phyloP scores from a whole-genome alignment of 1,140 invertebrate genomes.

The Lerema accius region DNA sequence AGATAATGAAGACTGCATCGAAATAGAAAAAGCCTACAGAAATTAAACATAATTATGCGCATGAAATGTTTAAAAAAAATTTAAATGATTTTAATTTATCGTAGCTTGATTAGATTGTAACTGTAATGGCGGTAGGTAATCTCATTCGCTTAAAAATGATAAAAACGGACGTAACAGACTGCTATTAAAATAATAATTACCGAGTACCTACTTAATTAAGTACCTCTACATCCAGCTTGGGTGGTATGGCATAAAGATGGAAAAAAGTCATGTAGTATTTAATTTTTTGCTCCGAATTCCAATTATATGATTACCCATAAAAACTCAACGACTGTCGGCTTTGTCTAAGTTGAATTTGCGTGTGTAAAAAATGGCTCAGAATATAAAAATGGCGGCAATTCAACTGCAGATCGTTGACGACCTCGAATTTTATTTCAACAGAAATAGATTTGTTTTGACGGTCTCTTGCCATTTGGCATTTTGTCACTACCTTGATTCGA shows the following conservation, averaged over 20 bases:
- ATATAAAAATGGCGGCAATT: constrained; percentile 40
- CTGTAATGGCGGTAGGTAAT: neutral
- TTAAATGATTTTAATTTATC: neutral
- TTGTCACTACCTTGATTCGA: constrained; percentile 43
- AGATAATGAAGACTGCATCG: too few relatives aligned
- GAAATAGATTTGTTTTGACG: constrained; percentile 69
- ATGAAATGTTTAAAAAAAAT: too few relatives aligned
- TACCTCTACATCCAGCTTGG: neutral
- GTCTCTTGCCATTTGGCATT: constrained; percentile 56
- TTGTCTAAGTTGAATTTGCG: constrained; percentile 10
- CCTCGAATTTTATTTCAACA: constrained; percentile 58
- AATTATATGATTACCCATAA: constrained; percentile 9
- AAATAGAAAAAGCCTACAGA: too few relatives aligned
- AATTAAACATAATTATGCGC: too few relatives aligned
- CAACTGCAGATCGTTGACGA: constrained; percentile 50
- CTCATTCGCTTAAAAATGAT: neutral
- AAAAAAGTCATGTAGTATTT: neutral
- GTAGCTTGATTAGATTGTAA: neutral
- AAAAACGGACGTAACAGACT: neutral
- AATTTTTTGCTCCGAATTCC: constrained; percentile 4
- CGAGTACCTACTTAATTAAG: neutral
- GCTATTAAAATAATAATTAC: neutral
- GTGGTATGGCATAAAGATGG: too few relatives aligned
- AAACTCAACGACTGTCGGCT: neutral
- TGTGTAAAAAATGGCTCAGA: constrained; percentile 23